Conservation (phyloP, 2,113 vertebrate genomes). For the Mirza zaza region DNA sequence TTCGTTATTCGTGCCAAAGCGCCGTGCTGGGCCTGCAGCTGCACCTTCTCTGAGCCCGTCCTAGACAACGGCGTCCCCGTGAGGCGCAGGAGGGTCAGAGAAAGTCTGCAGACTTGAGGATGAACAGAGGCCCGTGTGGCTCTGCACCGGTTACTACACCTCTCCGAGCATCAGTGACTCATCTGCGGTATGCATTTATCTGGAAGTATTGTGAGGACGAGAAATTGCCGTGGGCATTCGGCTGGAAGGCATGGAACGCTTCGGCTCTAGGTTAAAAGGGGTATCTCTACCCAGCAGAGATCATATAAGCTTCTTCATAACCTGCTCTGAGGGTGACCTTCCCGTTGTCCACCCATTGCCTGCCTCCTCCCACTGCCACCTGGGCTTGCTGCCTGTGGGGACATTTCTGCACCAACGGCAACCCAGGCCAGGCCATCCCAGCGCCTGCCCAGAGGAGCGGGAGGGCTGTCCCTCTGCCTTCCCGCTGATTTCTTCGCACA, state of each 20-base stretch:
- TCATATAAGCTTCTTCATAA: too few species aligned
- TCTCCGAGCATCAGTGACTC: background rate
- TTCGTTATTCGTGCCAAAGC: background rate
- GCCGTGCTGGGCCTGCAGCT: background rate
- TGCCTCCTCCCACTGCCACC: rapidly evolving
- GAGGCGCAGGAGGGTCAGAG: too few species aligned
- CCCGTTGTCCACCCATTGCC: rapidly evolving
- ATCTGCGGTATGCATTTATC: rapidly evolving
- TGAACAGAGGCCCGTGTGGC: background rate
- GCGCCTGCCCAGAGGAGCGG: background rate
- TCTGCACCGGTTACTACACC: background rate
- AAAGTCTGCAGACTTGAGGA: background rate
- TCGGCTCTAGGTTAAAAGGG: background rate
- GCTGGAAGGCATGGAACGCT: background rate
- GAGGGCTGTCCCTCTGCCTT: background rate
- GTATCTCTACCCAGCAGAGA: background rate
- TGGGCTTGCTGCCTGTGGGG: background rate
- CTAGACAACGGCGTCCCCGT: background rate
- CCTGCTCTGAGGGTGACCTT: background rate
- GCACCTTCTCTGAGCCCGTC: background rate
- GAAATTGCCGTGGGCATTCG: background rate
- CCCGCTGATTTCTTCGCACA: background rate
- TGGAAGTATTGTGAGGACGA: too few species aligned
- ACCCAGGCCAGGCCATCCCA: background rate
- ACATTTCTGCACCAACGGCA: background rate